Base-by-base conservation (phyloP, 1,140 invertebrate genomes). In the Pseudomyrmex dendroicus region DNA sequence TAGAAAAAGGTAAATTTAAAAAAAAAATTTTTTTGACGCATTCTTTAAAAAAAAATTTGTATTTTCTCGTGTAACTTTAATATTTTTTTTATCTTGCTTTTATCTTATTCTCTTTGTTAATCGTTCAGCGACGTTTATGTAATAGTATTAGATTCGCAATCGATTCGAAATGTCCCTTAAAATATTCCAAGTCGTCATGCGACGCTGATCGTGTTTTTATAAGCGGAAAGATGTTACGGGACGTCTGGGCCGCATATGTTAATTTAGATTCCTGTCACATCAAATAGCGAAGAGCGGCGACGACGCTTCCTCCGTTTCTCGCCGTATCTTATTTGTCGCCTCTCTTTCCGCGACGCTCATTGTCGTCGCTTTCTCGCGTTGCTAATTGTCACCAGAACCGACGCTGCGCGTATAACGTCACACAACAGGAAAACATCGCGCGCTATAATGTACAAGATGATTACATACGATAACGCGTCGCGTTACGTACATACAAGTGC, bases 331-430 rank as follows among this genome's bases (percentile, higher is more conserved):
- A 88, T 82, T 35, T 85, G 74, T 74, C 64, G 72, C 63, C 10
- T 13, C 44, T 22, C 46, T 87, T 87, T 85, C 86, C 86, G 83
- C 61, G 56, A 83, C 35, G 25, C 54, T 77, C 63, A 73, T 73
- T 56, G 78, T 76, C 17, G 66, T 78, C 82, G 74, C 87, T 89
- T 89, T 89, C 87, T 85, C 86, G 86, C 73, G 25, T 76, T 64
- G 77, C 54, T 84, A 83, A 74, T 62, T 76, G 78, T 64, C 54
- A 66, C 52, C 50, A 57, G 52, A 54, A 66, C n/a, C 12, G 44
- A 56, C 66, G 64, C 52, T 57, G 10, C 52, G 15, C 46, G 2
- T 12, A 50, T 48, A 70, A 78, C 57, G 70, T 56, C 7, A 17
- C 12, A 22, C 0, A 17, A 52, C 64, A 20, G 25, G 17, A 62